Base-by-base conservation (phyloP, 2,888 invertebrate genomes). In the Tipula unca region DNA sequence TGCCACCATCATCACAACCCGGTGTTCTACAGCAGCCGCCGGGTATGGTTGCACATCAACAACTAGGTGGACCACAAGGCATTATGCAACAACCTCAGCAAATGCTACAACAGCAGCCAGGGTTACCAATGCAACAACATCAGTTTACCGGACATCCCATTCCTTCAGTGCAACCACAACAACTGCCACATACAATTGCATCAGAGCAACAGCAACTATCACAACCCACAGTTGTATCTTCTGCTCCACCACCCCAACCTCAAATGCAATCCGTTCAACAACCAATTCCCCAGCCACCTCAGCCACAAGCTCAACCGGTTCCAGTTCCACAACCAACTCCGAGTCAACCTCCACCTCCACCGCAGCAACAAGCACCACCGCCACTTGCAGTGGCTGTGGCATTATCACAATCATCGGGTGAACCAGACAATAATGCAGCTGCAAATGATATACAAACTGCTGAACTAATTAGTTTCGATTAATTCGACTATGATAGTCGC, bases 401-500 rank as follows among this genome's bases (percentile, higher is more conserved):
- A 84, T 88, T 88, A 84, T 87, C 87, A 69, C 88, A 88, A 29
- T 88, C 87, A 82, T 32, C 85, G 4, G 35, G 89, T n/a, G 89
- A 89, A 20, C 89, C 89, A 17, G 88, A 87, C 85, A 89, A 88
- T 29, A 89, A 89, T 36, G 8, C 8, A 3, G 8, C 25, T 8
- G 89, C 92, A 84, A 87, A 89, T 25, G 92, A 92, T 87, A 91
- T 93, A 0, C 92, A 93, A 88, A 95, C 95, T 1, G 96, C 95
- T 17, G 96, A 96, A 90, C 92, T 96, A 48, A 96, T 96, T 87
- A 95, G 94, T 89, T 96, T 96, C 88, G 96, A 96, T 92, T 96
- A 92, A 93, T 69, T 69, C 25, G 25, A 69, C 13, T 25, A 8
- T 25, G 1, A 25, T 25, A 69, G 8, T 69, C 25, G 10, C 25